Evolutionary conservation across 2,888 invertebrate species (phyloP), one percentile per base, ranked within the genome.

Genomic region (Drosophila mimica): DNA sequence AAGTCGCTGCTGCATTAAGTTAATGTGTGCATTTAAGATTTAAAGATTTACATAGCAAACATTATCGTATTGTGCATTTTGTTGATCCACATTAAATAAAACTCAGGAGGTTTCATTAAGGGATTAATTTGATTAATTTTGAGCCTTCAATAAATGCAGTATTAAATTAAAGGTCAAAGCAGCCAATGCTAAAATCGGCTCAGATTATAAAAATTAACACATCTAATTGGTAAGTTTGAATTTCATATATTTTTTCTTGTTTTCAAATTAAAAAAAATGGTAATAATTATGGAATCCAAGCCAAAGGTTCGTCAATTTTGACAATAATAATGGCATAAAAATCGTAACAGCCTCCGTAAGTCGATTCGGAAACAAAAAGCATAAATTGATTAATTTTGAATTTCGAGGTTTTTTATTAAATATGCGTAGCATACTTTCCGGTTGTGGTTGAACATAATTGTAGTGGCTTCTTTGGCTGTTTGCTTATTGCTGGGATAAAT

Each of bases 401-500:
- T 57, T 25, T 60, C 46, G n/a, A 28, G 36, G 40, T 52, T 58
- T 34, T 48, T 58, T 59, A 51, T 59, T 49, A 31, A 53, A 65
- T 51, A 34, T 8, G n/a, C 36, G 54, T 57, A 31, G 60, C 61
- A 60, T 61, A 49, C 40, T 70, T 67, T 58, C 25, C 36, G 59
- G 62, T n/a, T 20, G 67, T 17, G 53, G 43, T 46, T 36, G 48
- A 28, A 17, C 28, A 61, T 65, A 67, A 77, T 70, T 75, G 63
- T 38, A 61, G 76, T 52, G 63, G 63, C 60, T 63, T 53, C 51
- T 71, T 70, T 70, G 69, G 67, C 70, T 59, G 74, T 52, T 72
- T 64, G 72, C 76, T 83, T 81, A 83, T 83, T 78, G 57, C 69
- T 74, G 70, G 65, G 72, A 89, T 87, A 87, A 89, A 87, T 87